A percentile compares a stretch with the other conserved stretches of the same genome.
These are phyloP conservation scores for Alitta virens DNA, from an alignment of 2,888 invertebrate genomes.

Conservation along the genomic window DNA sequence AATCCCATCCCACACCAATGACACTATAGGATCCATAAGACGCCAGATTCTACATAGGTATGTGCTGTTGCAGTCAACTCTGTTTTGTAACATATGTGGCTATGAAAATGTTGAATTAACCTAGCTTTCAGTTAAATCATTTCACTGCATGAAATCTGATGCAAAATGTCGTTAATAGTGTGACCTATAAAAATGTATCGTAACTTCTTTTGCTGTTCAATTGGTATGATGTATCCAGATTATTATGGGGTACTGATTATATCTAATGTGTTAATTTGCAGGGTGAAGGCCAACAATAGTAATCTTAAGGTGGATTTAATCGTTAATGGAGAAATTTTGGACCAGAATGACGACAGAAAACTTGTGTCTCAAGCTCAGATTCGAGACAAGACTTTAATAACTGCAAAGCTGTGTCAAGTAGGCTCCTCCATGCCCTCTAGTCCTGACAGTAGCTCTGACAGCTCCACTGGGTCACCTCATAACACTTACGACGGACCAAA, in stretches of 20 bases:
- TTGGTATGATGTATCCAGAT: too few species aligned
- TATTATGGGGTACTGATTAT: neutral
- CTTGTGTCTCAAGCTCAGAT: slow-evolving; percentile 81
- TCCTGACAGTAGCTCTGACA: slow-evolving; percentile 91
- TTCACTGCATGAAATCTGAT: too few species aligned
- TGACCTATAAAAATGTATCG: too few species aligned
- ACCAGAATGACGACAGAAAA: slow-evolving; percentile 83
- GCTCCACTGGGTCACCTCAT: slow-evolving; percentile 89
- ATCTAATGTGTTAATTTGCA: slow-evolving; percentile 11
- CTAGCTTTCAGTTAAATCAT: too few species aligned
- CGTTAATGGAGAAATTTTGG: slow-evolving; percentile 83
- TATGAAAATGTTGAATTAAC: too few species aligned
- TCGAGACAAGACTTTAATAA: slow-evolving; percentile 80
- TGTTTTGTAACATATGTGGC: too few species aligned
- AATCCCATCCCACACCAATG: slow-evolving; percentile 88
- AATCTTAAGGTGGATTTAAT: slow-evolving; percentile 87
- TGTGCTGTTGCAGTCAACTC: too few species aligned
- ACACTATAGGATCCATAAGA: slow-evolving; percentile 83
- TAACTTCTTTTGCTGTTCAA: too few species aligned
- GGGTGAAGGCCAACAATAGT: slow-evolving; percentile 63
- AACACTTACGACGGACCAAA: slow-evolving; percentile 75
- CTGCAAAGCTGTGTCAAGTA: slow-evolving; percentile 75
- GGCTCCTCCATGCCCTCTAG: slow-evolving; percentile 65
- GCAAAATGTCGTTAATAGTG: too few species aligned
- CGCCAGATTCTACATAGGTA: slow-evolving; percentile 59